phyloP scores from a whole-genome alignment of 2,113 vertebrate genomes.

The Cricetomys ansorgei region DNA sequence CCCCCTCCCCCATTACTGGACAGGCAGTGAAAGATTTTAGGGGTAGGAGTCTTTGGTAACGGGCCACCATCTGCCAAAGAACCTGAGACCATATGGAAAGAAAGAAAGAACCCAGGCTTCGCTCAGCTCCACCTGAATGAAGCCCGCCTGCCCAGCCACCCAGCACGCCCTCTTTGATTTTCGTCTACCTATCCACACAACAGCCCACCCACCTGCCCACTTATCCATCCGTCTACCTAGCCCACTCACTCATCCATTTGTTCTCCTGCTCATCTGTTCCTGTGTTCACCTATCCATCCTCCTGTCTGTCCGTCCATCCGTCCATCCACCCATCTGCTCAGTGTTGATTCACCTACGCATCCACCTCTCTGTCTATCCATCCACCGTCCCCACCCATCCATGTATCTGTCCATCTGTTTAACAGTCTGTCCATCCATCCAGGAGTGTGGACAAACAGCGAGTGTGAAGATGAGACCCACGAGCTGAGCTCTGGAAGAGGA shows the following conservation, averaged over 20 bases:
- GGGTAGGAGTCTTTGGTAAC: background rate
- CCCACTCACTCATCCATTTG: background rate
- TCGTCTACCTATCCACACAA: rapidly evolving
- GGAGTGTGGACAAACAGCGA: background rate
- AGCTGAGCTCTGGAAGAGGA: background rate
- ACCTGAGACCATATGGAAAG: background rate
- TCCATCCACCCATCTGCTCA: rapidly evolving
- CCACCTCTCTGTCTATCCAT: background rate
- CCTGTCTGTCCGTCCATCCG: rapidly evolving
- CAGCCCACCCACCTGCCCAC: background rate
- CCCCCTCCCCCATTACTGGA: background rate
- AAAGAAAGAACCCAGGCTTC: background rate
- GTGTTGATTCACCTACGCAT: background rate
- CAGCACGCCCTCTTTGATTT: background rate
- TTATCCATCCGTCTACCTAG: background rate
- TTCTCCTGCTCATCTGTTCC: background rate
- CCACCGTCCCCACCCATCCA: background rate
- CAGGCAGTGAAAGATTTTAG: background rate
- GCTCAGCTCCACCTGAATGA: background rate
- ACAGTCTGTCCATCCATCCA: background rate
- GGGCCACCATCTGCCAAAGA: background rate
- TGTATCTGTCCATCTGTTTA: background rate
- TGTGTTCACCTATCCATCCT: background rate
- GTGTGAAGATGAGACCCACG: background rate
- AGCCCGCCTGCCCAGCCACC: no score